phyloP scores from a whole-genome alignment of 2,113 vertebrate genomes.

The Steatornis caripensis region DNA sequence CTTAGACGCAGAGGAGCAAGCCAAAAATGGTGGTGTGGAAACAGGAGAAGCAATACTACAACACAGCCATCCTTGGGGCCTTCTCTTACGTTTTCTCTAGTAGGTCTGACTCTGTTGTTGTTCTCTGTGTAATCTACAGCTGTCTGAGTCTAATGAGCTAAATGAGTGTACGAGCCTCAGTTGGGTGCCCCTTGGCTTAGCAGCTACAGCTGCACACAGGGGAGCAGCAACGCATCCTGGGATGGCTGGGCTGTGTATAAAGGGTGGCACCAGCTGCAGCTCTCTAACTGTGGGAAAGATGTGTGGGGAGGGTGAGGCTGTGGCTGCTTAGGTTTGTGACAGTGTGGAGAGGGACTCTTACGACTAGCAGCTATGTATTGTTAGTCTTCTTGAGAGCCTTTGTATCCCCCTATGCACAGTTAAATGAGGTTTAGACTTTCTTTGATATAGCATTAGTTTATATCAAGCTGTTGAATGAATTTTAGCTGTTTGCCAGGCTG shows the following conservation, averaged over 20 bases:
- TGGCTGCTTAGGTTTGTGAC: background rate
- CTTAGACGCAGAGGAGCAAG: background rate
- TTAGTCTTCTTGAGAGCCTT: background rate
- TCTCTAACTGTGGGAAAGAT: background rate
- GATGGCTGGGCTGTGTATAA: background rate
- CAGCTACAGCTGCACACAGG: background rate
- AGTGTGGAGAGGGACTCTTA: background rate
- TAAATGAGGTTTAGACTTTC: background rate
- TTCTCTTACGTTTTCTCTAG: background rate
- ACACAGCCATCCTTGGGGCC: background rate
- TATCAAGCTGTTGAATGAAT: background rate
- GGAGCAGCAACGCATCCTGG: background rate
- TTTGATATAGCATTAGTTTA: background rate
- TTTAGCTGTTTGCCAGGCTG: background rate
- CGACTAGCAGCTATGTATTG: background rate
- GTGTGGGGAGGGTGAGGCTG: background rate
- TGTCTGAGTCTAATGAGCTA: constrained; percentile 22
- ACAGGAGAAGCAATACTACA: background rate
- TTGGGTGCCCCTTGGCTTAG: background rate
- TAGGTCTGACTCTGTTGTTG: background rate
- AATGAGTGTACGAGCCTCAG: background rate
- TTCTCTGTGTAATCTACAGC: background rate
- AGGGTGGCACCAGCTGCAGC: constrained; percentile 19
- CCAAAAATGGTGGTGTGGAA: background rate
- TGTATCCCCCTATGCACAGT: background rate